Conservation (phyloP, 2,113 vertebrate species). For the Malaclemys terrapin region DNA sequence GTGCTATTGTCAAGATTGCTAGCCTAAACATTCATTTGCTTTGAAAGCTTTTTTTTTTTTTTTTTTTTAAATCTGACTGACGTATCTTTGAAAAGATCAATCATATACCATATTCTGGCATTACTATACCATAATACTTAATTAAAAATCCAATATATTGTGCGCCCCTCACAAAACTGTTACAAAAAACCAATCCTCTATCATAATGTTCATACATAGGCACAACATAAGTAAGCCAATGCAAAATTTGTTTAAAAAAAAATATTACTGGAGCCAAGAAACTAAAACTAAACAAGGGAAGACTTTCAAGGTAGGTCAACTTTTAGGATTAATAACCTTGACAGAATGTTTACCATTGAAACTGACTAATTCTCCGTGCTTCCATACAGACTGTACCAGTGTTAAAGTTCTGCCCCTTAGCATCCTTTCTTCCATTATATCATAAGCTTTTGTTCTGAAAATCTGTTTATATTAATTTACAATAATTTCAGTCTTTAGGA, state of each 20-base stretch:
- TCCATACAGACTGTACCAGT: background rate
- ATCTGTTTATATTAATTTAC: background rate
- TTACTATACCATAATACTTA: background rate
- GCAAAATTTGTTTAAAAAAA: background rate
- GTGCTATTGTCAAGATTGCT: background rate
- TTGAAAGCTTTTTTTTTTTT: background rate
- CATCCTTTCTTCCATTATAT: background rate
- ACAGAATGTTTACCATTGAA: background rate
- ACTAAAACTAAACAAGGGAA: slow-evolving; percentile 15
- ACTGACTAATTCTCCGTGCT: background rate
- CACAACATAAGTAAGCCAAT: background rate
- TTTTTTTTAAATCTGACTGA: background rate
- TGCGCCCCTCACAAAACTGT: background rate
- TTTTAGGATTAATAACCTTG: background rate
- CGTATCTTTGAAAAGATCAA: background rate
- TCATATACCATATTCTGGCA: background rate
- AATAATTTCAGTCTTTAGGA: background rate
- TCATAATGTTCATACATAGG: background rate
- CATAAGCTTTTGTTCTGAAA: background rate
- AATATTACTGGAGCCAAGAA: background rate
- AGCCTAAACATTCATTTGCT: background rate
- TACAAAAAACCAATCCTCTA: background rate
- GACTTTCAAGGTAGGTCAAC: background rate
- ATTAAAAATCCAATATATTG: background rate
- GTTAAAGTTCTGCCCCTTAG: background rate